Evolutionary conservation across 2,797 vertebrate genomes (phyloP), one percentile per base, ranked within the genome.

Genomic region (Euthynnus affinis): DNA sequence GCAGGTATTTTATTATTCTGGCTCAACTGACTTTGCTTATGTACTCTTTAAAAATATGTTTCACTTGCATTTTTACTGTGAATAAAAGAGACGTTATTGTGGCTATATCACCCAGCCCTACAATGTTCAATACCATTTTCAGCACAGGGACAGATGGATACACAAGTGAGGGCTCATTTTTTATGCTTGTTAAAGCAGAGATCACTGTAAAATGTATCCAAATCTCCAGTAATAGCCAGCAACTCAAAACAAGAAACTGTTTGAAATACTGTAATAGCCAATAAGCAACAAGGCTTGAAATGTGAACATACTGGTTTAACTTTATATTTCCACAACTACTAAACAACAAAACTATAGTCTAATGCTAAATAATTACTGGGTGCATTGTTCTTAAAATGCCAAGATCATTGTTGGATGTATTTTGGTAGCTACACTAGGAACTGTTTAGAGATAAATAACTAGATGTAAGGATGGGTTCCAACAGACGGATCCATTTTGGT

Each of bases 311-410:
- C 17, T 9, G 5, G 17, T 15, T 44, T 44, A 46, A 37, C 12
- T n/a, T 64, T 51, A 32, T 49, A 58, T 66, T 59, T 52, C 46
- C 53, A 56, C 18, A 48, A 56, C 18, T 29, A 42, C 22, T 59
- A 7, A 48, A 59, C 17, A 66, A 20, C 29, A 55, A 4, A 22
- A 42, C 56, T 18, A 32, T 23, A 17, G 1, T 27, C 14, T 29
- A 0, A 60, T 14, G 9, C 17, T 17, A 8, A 69, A 74, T 57
- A 62, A 74, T 68, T 44, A 74, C 32, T n/a, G 20, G 51, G 29
- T 68, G 51, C n/a, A 37, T 8, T 59, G 46, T 44, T 64, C 14
- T 4, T 23, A n/a, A 51, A 46, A 74, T 6, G 17, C 42, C 5
- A 32, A 5, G 32, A 2, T 27, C 14, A 27, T 20, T 80, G 60